Conservation (phyloP, 2,888 invertebrate genomes). For the Drosophila anceps region DNA sequence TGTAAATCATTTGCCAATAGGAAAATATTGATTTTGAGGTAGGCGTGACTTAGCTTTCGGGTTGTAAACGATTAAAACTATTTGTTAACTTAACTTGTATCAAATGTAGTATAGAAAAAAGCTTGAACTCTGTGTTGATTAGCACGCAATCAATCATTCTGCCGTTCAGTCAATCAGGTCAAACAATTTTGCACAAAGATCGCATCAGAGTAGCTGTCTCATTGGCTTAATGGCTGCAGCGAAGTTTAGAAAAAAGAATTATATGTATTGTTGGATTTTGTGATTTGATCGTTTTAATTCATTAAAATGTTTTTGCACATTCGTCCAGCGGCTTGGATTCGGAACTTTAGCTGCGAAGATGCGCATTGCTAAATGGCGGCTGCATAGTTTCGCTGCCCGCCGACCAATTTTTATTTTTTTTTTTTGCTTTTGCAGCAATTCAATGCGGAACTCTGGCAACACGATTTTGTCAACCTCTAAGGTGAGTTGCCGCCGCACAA, state of each 20-base stretch:
- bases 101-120: no score
- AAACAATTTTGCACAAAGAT: constrained; percentile 3
- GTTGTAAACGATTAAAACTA: not conserved
- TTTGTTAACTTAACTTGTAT: not conserved
- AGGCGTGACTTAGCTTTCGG: not conserved
- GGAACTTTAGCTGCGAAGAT: constrained; percentile 45
- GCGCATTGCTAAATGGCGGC: constrained; percentile 27
- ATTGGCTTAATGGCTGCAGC: constrained; percentile 43
- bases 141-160: not conserved
- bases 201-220: constrained; percentile 15
- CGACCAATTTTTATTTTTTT: constrained; percentile 64
- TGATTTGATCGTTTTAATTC: constrained; percentile 66
- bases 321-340: constrained; percentile 24
- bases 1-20: not conserved
- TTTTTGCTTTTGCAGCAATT: constrained; percentile 61
- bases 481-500: constrained; percentile 56
- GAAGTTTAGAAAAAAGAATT: constrained; percentile 19
- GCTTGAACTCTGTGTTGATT: not conserved
- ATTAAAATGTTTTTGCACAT: constrained; percentile 75
- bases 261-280: constrained; percentile 40
- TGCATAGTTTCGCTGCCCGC: constrained; percentile 67
- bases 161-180: not conserved
- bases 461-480: constrained; percentile 79
- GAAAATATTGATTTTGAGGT: not conserved
- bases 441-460: constrained; percentile 74